A percentile compares a stretch with the other conserved stretches of the same genome.
phyloP scores from a whole-genome alignment of 30 jellyfish, hydroid and myxozoan species.

The Cassiopea andromeda region DNA sequence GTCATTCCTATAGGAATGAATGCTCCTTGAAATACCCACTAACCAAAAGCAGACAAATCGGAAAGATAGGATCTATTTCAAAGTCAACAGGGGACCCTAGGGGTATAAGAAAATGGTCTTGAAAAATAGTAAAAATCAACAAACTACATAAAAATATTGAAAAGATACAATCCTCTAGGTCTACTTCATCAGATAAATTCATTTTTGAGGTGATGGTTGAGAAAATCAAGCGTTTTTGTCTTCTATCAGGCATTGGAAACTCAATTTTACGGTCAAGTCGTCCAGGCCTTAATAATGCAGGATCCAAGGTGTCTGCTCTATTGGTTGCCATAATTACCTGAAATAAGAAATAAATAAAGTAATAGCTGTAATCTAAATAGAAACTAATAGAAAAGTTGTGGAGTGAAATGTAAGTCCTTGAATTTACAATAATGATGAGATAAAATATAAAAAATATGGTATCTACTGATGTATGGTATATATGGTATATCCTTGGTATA shows the following conservation, averaged over 20 bases:
- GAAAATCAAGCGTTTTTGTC: slow-evolving; percentile 92
- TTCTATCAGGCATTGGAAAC: slow-evolving; percentile 98
- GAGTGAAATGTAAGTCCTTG: not conserved
- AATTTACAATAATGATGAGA: too few species aligned
- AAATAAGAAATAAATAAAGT: not conserved
- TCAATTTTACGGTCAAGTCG: slow-evolving; percentile 96
- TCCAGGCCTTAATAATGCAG: slow-evolving; percentile 98
- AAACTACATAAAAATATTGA: too few species aligned
- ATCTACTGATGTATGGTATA: too few species aligned
- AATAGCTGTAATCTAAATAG: not conserved
- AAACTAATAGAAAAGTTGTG: not conserved
- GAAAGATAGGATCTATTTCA: too few species aligned
- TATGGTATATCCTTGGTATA: too few species aligned
- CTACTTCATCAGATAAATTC: slow-evolving; percentile 98
- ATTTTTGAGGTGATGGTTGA: slow-evolving; percentile 93
- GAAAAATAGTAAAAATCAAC: too few species aligned
- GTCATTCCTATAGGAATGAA: too few species aligned
- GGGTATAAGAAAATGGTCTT: too few species aligned
- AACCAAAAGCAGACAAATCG: too few species aligned
- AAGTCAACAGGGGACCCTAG: too few species aligned
- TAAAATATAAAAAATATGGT: too few species aligned
- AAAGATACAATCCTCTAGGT: slow-evolving; percentile 96
- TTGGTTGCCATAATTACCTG: slow-evolving; percentile 99
- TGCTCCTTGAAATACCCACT: too few species aligned
- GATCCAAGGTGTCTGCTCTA: slow-evolving; percentile 97